These are phyloP conservation scores for Drosophila rellima DNA, from an alignment of 2,888 invertebrate genomes.

Conservation along the genomic window DNA sequence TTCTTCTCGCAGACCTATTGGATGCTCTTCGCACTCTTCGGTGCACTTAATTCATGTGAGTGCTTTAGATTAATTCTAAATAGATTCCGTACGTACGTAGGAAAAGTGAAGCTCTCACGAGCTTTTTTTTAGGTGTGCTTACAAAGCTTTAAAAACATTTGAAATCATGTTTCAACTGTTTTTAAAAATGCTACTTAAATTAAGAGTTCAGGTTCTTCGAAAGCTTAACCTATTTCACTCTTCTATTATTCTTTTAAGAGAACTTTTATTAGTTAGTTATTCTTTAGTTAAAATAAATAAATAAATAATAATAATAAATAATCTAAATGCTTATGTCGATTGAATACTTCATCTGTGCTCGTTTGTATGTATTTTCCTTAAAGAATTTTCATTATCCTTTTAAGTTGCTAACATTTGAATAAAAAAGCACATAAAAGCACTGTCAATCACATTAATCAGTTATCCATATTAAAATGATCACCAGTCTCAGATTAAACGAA, in stretches of 20 bases:
- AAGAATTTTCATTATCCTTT: too few relatives aligned
- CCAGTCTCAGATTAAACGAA: too few relatives aligned
- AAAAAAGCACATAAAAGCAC: too few relatives aligned
- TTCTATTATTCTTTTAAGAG: not conserved
- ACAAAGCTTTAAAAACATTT: not conserved
- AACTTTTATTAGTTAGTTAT: too few relatives aligned
- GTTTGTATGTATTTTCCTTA: too few relatives aligned
- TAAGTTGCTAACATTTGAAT: too few relatives aligned
- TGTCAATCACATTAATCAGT: too few relatives aligned
- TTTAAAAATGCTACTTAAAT: not conserved
- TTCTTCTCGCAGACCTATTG: slow-evolving; percentile 93
- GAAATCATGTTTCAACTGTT: not conserved
- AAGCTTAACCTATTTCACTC: not conserved
- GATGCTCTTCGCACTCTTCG: slow-evolving; percentile 93
- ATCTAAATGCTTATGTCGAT: too few relatives aligned
- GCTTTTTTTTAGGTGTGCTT: not conserved
- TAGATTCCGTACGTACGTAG: not conserved
- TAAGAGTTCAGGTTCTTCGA: not conserved
- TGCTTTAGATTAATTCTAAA: slow-evolving; percentile 50
- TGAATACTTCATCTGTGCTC: too few relatives aligned
- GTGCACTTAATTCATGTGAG: slow-evolving; percentile 92
- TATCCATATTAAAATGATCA: too few relatives aligned
- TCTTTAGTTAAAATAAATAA: too few relatives aligned
- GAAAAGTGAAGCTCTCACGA: not conserved
- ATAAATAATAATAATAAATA: too few relatives aligned